phyloP scores from a whole-genome alignment of 35 echinoderm and acorn worm genomes.

The Nesometra sesokonis region DNA sequence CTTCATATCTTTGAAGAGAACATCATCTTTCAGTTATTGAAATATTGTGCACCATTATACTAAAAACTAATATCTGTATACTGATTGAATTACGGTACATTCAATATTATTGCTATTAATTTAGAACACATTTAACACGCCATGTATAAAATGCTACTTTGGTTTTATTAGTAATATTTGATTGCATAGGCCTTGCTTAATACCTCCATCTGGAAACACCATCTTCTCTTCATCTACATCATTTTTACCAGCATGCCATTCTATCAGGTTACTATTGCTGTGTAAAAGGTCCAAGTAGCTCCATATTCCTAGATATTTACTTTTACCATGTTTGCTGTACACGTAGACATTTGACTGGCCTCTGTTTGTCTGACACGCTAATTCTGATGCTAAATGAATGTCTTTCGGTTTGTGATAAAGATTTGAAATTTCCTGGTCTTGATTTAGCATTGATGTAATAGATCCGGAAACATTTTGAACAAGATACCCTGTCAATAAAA shows the following conservation, averaged over 20 bases:
- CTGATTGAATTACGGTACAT: no score
- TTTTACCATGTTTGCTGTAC: constrained; percentile 56
- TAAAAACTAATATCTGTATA: no score
- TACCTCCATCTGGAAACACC: background rate
- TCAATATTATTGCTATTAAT: no score
- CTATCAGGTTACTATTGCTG: constrained; percentile 45
- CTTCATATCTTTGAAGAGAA: no score
- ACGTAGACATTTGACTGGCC: background rate
- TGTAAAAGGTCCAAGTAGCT: constrained; percentile 14
- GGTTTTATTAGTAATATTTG: background rate
- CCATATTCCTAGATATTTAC: constrained; percentile 42
- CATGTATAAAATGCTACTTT: background rate
- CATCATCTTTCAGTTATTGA: no score
- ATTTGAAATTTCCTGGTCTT: background rate
- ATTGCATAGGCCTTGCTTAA: background rate
- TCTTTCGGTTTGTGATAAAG: background rate
- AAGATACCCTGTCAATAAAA: background rate
- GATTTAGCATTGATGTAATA: background rate
- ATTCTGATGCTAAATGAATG: background rate
- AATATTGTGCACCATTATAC: no score
- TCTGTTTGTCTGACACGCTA: background rate
- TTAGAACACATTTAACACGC: no score
- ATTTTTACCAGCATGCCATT: background rate
- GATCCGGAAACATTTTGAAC: background rate
- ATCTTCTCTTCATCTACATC: background rate